Base-by-base conservation (phyloP, 2,113 vertebrate genomes). In the Philantomba maxwellii region DNA sequence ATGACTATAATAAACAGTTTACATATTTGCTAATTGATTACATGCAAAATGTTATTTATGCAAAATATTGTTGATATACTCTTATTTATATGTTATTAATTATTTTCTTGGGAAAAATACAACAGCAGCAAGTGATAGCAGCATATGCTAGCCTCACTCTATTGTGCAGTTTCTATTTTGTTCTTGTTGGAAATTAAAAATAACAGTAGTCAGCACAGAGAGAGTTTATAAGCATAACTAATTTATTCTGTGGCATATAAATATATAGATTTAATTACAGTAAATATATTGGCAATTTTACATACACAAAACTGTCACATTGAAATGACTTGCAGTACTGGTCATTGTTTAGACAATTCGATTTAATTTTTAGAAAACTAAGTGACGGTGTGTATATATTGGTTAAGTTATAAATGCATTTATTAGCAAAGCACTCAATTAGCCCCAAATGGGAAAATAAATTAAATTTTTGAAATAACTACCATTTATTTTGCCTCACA, bases 201-300 rank as follows among this genome's bases (percentile, higher is more conserved):
- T 86, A 87, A 84, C 26, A 82, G 3, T 21, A 78, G 43, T 86
- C 49, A 91, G 12, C 12, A 94, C 12, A 94, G 10, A 73, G 28
- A 73, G 13, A 47, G 9, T 86, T 93, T 77, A 82, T 83, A 83
- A 89, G 77, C 21, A 91, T 89, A 85, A 95, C 47, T 60, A 86
- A 93, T 95, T 91, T 25, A 91, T 96, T 87, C 8, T 53, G 7
- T 97, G 89, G 4, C n/a, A 83, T 77, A 53, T 49, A 94, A 78
- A 93, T 77, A 49, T 49, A 73, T 86, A 82, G 7, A 51, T 62
- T 95, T 92, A 96, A 88, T 93, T 93, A 28, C 93, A 83, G 33
- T 21, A 86, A 94, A 88, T 80, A 91, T 28, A 93, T 89, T 58
- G 26, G 33, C 23, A 47, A 85, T 86, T 84, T 49, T 15, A 91